Evolutionary conservation across 1,140 invertebrate genomes (phyloP).

Genomic region (Pollicipes pollicipes): DNA sequence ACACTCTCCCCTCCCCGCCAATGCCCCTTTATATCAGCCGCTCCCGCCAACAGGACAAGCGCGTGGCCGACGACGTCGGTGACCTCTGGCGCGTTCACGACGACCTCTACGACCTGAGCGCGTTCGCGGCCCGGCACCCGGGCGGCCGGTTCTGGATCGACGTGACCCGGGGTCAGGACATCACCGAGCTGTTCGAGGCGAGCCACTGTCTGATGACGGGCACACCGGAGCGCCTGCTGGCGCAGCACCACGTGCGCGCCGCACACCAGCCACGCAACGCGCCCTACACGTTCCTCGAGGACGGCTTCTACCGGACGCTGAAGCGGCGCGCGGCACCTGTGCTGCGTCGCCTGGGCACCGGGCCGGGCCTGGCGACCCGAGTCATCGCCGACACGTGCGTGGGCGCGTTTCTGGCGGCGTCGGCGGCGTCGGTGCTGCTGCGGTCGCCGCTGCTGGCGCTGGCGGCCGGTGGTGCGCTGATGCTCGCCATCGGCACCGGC

Average conservation of each 20-base stretch:
- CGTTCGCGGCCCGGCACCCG: slow-evolving; percentile 51
- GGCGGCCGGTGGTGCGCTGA: slow-evolving; percentile 30
- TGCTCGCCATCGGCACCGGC: slow-evolving; percentile 37
- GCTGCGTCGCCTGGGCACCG: neutral
- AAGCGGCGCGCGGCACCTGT: slow-evolving; percentile 32
- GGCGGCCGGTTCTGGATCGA: slow-evolving; percentile 29
- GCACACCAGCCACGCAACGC: slow-evolving; percentile 38
- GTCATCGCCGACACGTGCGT: slow-evolving; percentile 20
- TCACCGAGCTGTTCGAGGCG: slow-evolving; percentile 52
- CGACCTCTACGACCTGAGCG: slow-evolving; percentile 49
- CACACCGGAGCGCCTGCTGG: slow-evolving; percentile 31
- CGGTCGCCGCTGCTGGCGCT: slow-evolving; percentile 5
- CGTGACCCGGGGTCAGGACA: slow-evolving; percentile 39
- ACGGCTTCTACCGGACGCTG: slow-evolving; percentile 48
- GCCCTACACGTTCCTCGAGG: slow-evolving; percentile 43
- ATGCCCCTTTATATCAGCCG: neutral
- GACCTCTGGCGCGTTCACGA: slow-evolving; percentile 58
- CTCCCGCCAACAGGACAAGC: slow-evolving; percentile 31
- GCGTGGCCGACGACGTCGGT: slow-evolving; percentile 48
- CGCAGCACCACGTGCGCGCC: slow-evolving; percentile 26
- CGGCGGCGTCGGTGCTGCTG: slow-evolving; percentile 17
- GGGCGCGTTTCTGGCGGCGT: neutral
- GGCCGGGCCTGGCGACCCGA: neutral
- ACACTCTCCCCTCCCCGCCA: too few relatives aligned
- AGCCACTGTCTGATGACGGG: slow-evolving; percentile 39